Percentiles rank a stretch among this genome's conserved stretches.
These are phyloP conservation scores for Aethes cnicana DNA, from an alignment of 2,888 invertebrate genomes.

Conservation along the genomic window DNA sequence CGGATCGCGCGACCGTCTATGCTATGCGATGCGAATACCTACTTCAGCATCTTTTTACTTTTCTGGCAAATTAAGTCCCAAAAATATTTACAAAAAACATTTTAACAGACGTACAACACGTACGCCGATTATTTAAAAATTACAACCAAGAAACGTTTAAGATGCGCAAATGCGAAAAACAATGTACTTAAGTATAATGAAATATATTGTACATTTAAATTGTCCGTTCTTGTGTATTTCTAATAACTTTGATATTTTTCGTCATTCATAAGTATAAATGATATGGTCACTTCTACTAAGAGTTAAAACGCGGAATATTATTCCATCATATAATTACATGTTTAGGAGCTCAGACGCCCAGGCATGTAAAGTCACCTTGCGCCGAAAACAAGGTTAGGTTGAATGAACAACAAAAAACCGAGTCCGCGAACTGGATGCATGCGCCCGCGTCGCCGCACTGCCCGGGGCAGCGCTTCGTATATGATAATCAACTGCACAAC, in stretches of 20 bases:
- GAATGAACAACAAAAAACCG: constrained; percentile 76
- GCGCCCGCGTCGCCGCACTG: constrained; percentile 45
- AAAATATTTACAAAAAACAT: constrained; percentile 48
- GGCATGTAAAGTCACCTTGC: constrained; percentile 80
- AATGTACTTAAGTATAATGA: constrained; percentile 27
- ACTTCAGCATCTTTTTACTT: background rate
- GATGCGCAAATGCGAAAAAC: constrained; percentile 17
- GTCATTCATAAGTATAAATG: constrained; percentile 62
- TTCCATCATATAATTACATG: constrained; percentile 75
- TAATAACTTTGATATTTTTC: constrained; percentile 26
- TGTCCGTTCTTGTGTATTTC: constrained; percentile 13
- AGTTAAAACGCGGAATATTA: constrained; percentile 66
- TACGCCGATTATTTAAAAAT: constrained; percentile 52
- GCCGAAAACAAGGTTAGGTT: constrained; percentile 73
- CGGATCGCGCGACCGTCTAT: background rate
- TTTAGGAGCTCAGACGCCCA: constrained; percentile 76
- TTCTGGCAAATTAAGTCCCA: constrained; percentile 36
- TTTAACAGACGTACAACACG: constrained; percentile 48
- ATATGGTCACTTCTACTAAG: constrained; percentile 68
- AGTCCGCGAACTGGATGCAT: constrained; percentile 60
- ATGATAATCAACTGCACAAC: constrained; percentile 2
- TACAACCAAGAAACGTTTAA: constrained; percentile 22
- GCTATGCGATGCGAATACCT: too few relatives aligned
- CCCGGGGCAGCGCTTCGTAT: constrained; percentile 11
- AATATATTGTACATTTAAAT: constrained; percentile 27